phyloP scores from a whole-genome alignment of 2,797 vertebrate species.

The Lagorchestes hirsutus region DNA sequence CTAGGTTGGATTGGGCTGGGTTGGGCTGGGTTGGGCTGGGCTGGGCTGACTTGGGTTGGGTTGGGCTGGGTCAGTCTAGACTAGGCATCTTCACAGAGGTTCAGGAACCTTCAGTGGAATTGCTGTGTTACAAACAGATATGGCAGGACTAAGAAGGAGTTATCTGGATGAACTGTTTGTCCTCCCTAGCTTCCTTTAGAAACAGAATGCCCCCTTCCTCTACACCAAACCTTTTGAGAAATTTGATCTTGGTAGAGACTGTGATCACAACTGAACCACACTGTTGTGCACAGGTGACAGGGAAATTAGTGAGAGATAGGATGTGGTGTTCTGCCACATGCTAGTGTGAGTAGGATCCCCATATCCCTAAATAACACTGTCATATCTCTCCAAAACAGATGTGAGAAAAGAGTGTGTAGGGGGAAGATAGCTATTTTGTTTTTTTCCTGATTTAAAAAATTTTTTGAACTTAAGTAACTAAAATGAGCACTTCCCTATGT shows the following conservation, averaged over 20 bases:
- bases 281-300: neutral
- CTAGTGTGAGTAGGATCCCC: neutral
- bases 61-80: neutral
- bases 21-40: neutral
- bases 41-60: neutral
- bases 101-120: neutral
- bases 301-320: neutral
- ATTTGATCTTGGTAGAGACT: neutral
- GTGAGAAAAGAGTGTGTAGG: neutral
- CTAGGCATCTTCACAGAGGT: neutral
- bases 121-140: neutral
- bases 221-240: neutral
- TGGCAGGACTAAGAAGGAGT: neutral
- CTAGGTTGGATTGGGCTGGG: too few species aligned
- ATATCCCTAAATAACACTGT: neutral
- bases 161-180: neutral
- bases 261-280: too few species aligned
- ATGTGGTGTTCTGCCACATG: neutral
- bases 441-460: neutral
- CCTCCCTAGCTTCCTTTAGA: neutral
- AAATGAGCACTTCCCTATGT: neutral
- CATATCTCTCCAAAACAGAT: neutral
- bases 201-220: neutral
- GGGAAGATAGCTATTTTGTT: neutral
- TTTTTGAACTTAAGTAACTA: neutral